Evolutionary conservation across 2,888 invertebrate species (phyloP), one percentile per base, ranked within the genome.

Genomic region (Pollenia amentaria): DNA sequence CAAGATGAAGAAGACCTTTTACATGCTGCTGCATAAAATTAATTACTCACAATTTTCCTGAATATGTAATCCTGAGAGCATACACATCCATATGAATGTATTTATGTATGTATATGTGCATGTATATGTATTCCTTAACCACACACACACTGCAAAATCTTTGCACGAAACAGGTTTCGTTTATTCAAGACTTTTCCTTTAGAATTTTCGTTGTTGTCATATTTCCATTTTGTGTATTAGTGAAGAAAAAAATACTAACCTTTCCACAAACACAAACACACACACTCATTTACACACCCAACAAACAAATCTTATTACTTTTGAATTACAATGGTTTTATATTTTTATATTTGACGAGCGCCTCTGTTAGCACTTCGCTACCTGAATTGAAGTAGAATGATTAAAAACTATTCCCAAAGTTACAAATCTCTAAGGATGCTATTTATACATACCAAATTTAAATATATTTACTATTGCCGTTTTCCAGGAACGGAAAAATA

Each of bases 11-110:
- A 65, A 80, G 65, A 76, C 76, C 53, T 76, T 76, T 65, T 76
- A 76, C 86, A 87, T 83, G 82, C 79, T 87, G 83, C 72, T 76
- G 86, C 86, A 83, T 86, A 80, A 87, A 87, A 87, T 87, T 87
- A 87, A 87, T 87, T 87, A 80, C 84, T 80, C 65, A 80, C 76
- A 79, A 84, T 73, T 87, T 83, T 76, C 65, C 75, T 60, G 83
- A 75, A 76, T 80, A 72, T 87, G 65, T 84, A 84, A 72, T 84
- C 67, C 86, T 65, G 60, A 72, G 80, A 75, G 85, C 78, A 69
- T 21, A 73, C 79, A 60, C 16, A 16, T n/a, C 9, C 10, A 53
- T 18, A 6, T n/a, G 2, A 1, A 53, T 29, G 29, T 6, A 6
- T 29, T 29, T 21, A 18, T 18, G 29, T 14, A n/a, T 40, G 14